Evolutionary conservation across 2,113 vertebrate species (phyloP).

Genomic region (Podilymbus podiceps): DNA sequence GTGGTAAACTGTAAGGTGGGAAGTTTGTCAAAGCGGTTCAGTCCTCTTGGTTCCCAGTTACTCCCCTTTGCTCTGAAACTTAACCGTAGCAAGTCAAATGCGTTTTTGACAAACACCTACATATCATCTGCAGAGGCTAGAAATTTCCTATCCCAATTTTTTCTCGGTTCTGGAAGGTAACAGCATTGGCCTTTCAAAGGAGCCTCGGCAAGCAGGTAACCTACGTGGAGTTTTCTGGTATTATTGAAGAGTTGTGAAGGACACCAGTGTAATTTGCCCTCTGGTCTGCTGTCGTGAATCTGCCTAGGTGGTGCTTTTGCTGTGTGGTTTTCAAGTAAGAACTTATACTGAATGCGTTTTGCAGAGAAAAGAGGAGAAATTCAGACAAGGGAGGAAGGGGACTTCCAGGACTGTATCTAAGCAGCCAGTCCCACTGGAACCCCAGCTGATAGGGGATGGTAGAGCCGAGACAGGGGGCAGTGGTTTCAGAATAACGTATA

Average conservation of each 20-base stretch:
- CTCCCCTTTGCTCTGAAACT: neutral
- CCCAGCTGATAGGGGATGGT: neutral
- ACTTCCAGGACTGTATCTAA: neutral
- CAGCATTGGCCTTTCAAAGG: neutral
- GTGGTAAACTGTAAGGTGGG: neutral
- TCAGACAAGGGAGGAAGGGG: neutral
- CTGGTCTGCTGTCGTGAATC: neutral
- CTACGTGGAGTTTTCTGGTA: neutral
- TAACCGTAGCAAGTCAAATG: neutral
- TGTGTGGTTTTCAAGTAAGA: neutral
- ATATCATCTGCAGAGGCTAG: conserved; percentile 20
- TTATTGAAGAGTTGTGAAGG: neutral
- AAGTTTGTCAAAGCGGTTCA: neutral
- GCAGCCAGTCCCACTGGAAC: neutral
- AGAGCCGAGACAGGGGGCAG: neutral
- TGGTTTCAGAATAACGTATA: neutral
- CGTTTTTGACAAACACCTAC: conserved; percentile 18
- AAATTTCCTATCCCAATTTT: neutral
- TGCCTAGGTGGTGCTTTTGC: neutral
- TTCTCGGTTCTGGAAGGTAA: neutral
- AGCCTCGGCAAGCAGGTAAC: neutral
- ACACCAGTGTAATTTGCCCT: neutral
- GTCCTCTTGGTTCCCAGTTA: neutral
- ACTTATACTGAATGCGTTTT: neutral
- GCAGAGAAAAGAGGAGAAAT: neutral